Evolutionary conservation across 2,888 invertebrate genomes (phyloP).

Genomic region (Lasioglossum marginatum): DNA sequence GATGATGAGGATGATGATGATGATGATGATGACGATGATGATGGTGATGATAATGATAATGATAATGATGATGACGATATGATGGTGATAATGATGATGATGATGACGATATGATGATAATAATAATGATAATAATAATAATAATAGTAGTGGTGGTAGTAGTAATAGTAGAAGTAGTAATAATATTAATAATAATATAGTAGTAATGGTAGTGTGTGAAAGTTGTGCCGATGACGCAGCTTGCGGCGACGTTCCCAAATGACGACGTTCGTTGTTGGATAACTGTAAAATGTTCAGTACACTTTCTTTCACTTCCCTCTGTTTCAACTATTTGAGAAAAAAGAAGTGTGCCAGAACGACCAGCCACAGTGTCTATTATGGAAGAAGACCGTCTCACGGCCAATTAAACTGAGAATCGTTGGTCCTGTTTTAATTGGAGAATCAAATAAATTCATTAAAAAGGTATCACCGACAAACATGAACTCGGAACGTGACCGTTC

Average conservation of each 20-base stretch:
- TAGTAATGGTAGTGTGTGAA: conserved; percentile 68
- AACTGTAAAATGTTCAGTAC: conserved; percentile 79
- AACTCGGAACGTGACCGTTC: conserved; percentile 35
- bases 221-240: conserved; percentile 85
- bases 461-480: conserved; percentile 32
- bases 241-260: conserved; percentile 83
- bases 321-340: conserved; percentile 62
- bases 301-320: conserved; percentile 32
- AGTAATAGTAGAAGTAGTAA: neutral
- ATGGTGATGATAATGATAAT: neutral
- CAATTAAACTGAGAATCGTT: conserved; percentile 61
- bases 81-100: no score
- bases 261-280: conserved; percentile 82
- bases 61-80: no score
- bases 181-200: conserved; percentile 37
- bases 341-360: conserved; percentile 74
- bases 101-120: no score
- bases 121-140: neutral
- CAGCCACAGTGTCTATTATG: conserved; percentile 69
- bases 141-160: neutral
- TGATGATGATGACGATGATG: neutral
- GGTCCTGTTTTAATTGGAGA: conserved; percentile 51
- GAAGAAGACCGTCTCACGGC: conserved; percentile 54
- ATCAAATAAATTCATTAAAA: conserved; percentile 39
- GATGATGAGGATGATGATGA: no score